Evolutionary conservation across 2,113 vertebrate species (phyloP).

Genomic region (Ornithorhynchus anatinus): DNA sequence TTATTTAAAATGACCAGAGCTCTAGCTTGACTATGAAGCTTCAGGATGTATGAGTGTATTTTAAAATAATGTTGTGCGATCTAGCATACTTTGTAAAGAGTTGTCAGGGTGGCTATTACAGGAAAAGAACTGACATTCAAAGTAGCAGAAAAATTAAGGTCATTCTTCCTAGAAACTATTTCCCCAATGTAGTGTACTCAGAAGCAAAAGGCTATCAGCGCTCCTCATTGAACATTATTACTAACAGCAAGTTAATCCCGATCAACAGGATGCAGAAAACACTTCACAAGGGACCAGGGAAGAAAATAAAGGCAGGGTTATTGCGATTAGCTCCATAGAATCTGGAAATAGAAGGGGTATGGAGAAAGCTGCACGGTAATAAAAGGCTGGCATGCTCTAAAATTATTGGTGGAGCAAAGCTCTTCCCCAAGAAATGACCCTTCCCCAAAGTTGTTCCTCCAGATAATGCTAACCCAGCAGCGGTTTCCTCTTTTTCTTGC

Average conservation of each 20-base stretch:
- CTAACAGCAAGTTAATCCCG: background rate
- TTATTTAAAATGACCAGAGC: too few relatives aligned
- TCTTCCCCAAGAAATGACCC: background rate
- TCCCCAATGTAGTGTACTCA: background rate
- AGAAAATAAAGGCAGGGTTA: background rate
- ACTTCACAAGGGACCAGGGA: background rate
- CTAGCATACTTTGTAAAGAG: too few relatives aligned
- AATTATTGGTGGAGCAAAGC: background rate
- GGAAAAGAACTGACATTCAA: background rate
- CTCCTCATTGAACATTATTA: background rate
- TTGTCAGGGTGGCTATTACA: too few relatives aligned
- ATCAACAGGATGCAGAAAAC: constrained; percentile 29
- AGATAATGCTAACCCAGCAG: background rate
- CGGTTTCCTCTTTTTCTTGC: background rate
- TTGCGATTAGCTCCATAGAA: background rate
- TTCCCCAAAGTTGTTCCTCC: background rate
- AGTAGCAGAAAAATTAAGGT: background rate
- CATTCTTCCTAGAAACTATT: constrained; percentile 13
- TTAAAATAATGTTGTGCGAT: too few relatives aligned
- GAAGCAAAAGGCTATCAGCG: background rate
- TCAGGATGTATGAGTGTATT: too few relatives aligned
- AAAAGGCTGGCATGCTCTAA: background rate
- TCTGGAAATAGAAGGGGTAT: background rate
- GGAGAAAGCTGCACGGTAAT: background rate
- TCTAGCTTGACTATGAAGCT: too few relatives aligned